These are phyloP conservation scores for Macquaria australasica DNA, from an alignment of 2,113 vertebrate species.

Conservation along the genomic window DNA sequence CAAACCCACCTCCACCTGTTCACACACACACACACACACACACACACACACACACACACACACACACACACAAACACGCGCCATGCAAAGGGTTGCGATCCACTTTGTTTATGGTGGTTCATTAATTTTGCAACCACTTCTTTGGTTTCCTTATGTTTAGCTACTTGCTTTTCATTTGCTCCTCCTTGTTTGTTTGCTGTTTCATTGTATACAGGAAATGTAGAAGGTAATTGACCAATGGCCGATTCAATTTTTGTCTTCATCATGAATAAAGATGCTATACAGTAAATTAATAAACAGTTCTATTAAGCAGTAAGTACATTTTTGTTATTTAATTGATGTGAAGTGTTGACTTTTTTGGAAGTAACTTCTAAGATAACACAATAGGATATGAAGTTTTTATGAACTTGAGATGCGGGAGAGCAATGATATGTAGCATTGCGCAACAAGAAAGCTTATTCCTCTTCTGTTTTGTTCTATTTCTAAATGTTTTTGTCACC, in stretches of 20 bases:
- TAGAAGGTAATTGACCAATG: constrained; percentile 55
- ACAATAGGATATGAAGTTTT: neutral
- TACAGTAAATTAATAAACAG: neutral
- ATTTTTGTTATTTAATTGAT: neutral
- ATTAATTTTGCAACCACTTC: constrained; percentile 90
- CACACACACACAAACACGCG: constrained; percentile 15
- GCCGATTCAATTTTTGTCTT: neutral
- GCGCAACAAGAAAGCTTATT: neutral
- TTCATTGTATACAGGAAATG: constrained; percentile 58
- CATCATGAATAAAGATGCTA: neutral
- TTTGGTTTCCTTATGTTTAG: constrained; percentile 84
- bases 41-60: too few species aligned
- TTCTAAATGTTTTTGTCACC: neutral
- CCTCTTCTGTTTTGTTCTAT: neutral
- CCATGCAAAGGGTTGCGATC: constrained; percentile 53
- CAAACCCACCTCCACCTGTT: constrained; percentile 65
- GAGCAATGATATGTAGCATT: neutral
- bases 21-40: constrained; percentile 24
- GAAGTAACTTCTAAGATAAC: too few species aligned
- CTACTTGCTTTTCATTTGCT: constrained; percentile 72
- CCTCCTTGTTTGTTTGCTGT: constrained; percentile 68
- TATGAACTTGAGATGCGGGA: too few species aligned
- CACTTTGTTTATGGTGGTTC: constrained; percentile 79
- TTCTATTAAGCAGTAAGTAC: too few species aligned
- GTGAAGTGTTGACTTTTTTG: neutral